Conservation (phyloP, 2,797 vertebrate species). For the Melanotaenia maccullochi region DNA sequence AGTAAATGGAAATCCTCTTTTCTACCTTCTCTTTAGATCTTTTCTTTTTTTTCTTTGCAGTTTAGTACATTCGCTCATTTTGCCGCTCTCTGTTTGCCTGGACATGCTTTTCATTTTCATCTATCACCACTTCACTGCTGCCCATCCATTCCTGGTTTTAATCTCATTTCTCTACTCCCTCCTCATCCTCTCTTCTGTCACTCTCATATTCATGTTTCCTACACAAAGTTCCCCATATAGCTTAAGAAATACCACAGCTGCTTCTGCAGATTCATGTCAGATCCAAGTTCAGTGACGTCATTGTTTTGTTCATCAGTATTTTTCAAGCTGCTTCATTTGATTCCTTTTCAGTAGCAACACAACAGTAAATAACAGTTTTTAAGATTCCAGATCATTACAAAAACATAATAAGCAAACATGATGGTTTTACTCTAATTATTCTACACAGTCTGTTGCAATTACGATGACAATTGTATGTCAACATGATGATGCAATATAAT, state of each 20-base stretch:
- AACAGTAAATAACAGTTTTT: no score
- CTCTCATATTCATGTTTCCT: not conserved
- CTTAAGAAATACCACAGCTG: not conserved
- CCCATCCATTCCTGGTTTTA: not conserved
- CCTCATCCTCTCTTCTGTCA: not conserved
- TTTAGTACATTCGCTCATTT: not conserved
- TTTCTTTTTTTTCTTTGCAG: not conserved
- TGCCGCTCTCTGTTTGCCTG: not conserved
- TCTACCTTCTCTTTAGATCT: slow-evolving; percentile 15
- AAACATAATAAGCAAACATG: no score
- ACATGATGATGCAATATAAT: no score
- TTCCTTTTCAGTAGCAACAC: no score
- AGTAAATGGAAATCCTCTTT: slow-evolving; percentile 28
- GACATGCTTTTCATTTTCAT: not conserved
- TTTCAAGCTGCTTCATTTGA: no score
- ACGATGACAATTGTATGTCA: no score
- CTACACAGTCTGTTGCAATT: no score
- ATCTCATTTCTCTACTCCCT: not conserved
- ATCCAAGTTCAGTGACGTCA: no score
- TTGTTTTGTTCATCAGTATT: no score
- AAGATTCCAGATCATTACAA: no score
- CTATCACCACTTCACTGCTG: not conserved
- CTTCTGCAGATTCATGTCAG: no score
- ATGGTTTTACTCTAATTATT: no score
- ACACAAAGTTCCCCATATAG: not conserved